Conservation (phyloP, 53 echinoderm and acorn worm species). For the Pentamera pediparva region DNA sequence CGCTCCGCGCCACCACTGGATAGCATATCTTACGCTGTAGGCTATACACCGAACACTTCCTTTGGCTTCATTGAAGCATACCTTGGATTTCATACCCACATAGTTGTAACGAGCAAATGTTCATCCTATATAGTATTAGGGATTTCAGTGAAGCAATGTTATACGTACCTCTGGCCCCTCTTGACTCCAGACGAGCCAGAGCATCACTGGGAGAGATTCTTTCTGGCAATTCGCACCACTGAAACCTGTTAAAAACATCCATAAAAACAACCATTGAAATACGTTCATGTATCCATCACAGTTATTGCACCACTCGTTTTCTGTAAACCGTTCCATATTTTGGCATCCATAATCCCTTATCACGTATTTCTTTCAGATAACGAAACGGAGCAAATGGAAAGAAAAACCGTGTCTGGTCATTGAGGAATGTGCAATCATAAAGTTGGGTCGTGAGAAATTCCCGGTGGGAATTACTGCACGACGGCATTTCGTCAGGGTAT, state of each 20-base stretch:
- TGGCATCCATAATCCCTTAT: not conserved
- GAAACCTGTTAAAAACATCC: slow-evolving; percentile 12
- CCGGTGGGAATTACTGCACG: too few relatives aligned
- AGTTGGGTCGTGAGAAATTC: too few relatives aligned
- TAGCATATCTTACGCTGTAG: too few relatives aligned
- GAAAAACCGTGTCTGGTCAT: too few relatives aligned
- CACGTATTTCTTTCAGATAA: slow-evolving; percentile 1
- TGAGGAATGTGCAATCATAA: too few relatives aligned
- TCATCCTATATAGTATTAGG: not conserved
- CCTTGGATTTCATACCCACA: slow-evolving; percentile 13
- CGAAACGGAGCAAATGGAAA: not conserved
- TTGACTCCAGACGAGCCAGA: slow-evolving; percentile 15
- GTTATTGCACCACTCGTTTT: not conserved
- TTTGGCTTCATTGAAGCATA: too few relatives aligned
- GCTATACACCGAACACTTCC: too few relatives aligned
- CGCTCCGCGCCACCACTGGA: too few relatives aligned
- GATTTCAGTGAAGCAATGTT: slow-evolving; percentile 7
- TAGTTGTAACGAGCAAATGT: not conserved
- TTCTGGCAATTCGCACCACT: slow-evolving; percentile 10
- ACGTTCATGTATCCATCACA: slow-evolving; percentile 2
- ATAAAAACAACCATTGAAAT: not conserved
- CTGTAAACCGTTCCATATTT: slow-evolving; percentile 3
- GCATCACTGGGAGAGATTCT: slow-evolving; percentile 12
- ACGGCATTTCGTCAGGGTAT: too few relatives aligned
- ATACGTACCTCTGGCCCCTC: slow-evolving; percentile 5